These are phyloP conservation scores for Hormaphis cornu DNA, from an alignment of 1,140 invertebrate species.

Conservation along the genomic window DNA sequence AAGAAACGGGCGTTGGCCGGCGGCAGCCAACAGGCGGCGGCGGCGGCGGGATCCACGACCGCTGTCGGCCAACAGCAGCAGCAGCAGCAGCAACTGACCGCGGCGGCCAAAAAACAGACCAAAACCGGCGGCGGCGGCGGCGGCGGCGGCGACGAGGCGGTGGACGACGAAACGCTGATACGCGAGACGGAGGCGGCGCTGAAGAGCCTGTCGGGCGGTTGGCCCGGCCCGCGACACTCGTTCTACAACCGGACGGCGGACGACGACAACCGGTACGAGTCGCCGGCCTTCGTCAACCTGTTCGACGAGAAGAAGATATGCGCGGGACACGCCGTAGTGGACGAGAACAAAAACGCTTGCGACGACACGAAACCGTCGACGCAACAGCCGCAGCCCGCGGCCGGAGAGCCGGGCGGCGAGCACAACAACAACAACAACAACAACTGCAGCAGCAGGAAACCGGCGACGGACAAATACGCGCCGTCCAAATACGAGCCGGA, in stretches of 20 bases:
- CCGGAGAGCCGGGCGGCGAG: conserved; percentile 45
- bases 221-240: conserved; percentile 56
- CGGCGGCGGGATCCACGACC: neutral
- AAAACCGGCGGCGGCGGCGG: conserved; percentile 44
- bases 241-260: conserved; percentile 52
- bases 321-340: conserved; percentile 51
- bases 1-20: conserved; percentile 1
- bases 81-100: neutral
- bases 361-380: conserved; percentile 49
- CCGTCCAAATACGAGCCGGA: conserved; percentile 53
- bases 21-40: neutral
- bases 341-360: conserved; percentile 51
- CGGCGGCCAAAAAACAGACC: neutral
- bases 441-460: conserved; percentile 22
- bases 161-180: conserved; percentile 69
- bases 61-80: neutral
- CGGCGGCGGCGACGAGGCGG: conserved; percentile 49
- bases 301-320: conserved; percentile 68
- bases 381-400: conserved; percentile 56
- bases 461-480: conserved; percentile 6
- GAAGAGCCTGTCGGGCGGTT: conserved; percentile 70
- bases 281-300: conserved; percentile 68
- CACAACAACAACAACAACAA: conserved; percentile 35
- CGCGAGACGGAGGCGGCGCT: conserved; percentile 75
- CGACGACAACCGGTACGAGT: conserved; percentile 57